A percentile compares a stretch with the other conserved stretches of the same genome.
phyloP scores from a whole-genome alignment of 2,113 vertebrate genomes.

The Nothocercus nigrocapillus region DNA sequence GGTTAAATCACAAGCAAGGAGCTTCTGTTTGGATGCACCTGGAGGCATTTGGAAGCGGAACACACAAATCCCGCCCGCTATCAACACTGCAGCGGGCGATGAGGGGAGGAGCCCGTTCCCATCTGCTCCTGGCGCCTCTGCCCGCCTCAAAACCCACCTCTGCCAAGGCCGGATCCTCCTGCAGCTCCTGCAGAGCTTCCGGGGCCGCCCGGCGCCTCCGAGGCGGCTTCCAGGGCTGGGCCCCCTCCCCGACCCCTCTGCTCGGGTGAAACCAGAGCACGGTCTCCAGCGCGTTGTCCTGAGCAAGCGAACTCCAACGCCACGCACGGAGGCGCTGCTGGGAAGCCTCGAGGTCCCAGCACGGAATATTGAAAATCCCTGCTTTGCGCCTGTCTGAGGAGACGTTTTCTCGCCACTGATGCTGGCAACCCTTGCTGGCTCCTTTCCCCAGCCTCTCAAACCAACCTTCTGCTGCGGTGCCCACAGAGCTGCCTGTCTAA shows the following conservation, averaged over 20 bases:
- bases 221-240: not conserved
- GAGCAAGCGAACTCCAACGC: rapidly evolving
- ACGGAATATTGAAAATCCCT: not conserved
- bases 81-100: not conserved
- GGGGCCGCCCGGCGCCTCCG: not conserved
- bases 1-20: not conserved
- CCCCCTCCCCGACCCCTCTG: not conserved
- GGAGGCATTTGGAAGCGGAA: not conserved
- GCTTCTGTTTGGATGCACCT: not conserved
- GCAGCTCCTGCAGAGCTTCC: not conserved
- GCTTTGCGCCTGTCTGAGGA: not conserved
- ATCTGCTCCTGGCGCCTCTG: not conserved
- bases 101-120: not conserved
- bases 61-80: not conserved
- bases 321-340: not conserved
- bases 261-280: not conserved
- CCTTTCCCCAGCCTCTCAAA: not conserved
- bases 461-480: not conserved
- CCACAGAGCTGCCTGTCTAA: not conserved
- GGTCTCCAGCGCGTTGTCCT: too few species aligned
- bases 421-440: not conserved
- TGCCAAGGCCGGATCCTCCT: not conserved
- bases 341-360: not conserved
- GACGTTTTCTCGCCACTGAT: not conserved
- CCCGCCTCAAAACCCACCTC: not conserved